phyloP scores from a whole-genome alignment of 2,797 vertebrate species.

The Amniataba percoides region DNA sequence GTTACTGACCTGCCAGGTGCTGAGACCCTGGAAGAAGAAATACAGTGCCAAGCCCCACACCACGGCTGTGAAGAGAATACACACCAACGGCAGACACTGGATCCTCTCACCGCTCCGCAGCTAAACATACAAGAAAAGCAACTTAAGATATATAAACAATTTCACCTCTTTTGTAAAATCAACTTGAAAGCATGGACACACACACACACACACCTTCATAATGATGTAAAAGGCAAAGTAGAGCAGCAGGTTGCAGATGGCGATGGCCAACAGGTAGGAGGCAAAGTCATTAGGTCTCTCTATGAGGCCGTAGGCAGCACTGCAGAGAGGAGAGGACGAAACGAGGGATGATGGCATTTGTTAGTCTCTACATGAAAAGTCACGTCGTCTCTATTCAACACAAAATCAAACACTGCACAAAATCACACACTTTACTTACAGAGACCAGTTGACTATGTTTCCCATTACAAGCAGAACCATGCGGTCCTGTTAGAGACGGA shows the following conservation, averaged over 20 bases:
- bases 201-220: slow-evolving; percentile 91
- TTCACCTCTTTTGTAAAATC: neutral
- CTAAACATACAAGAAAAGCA: slow-evolving; percentile 72
- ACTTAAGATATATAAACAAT: neutral
- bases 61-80: slow-evolving; percentile 93
- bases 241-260: slow-evolving; percentile 97
- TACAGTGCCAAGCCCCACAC: slow-evolving; percentile 97
- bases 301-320: slow-evolving; percentile 94
- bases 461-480: slow-evolving; percentile 98
- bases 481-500: slow-evolving; percentile 87
- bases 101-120: slow-evolving; percentile 94
- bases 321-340: slow-evolving; percentile 59
- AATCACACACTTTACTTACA: slow-evolving; percentile 87
- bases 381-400: neutral
- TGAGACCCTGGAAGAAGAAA: slow-evolving; percentile 99
- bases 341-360: neutral
- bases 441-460: slow-evolving; percentile 98
- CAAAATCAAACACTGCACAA: neutral
- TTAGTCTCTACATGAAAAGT: neutral
- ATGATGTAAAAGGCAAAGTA: slow-evolving; percentile 99
- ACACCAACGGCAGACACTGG: slow-evolving; percentile 91
- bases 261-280: slow-evolving; percentile 96
- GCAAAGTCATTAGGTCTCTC: slow-evolving; percentile 95
- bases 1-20: slow-evolving; percentile 95
- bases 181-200: neutral